Conservation (phyloP, 1,140 invertebrate genomes). For the Diachasma alloeum region DNA sequence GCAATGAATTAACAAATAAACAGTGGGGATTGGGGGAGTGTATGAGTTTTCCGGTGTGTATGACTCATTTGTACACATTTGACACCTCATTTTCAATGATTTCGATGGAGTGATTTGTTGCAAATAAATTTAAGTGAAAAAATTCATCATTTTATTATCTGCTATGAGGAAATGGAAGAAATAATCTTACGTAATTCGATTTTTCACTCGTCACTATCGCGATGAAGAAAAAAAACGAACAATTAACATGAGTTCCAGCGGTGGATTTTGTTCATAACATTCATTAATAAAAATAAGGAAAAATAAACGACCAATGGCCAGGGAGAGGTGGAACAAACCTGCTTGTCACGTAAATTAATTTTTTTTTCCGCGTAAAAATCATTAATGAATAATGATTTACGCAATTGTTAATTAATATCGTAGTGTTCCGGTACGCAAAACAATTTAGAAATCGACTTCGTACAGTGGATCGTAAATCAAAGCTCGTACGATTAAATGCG, state of each 20-base stretch:
- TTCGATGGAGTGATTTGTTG: background rate
- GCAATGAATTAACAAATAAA: slow-evolving; percentile 37
- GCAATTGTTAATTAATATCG: slow-evolving; percentile 29
- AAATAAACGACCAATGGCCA: background rate
- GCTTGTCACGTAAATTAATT: background rate
- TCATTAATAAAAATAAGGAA: background rate
- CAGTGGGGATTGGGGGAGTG: slow-evolving; percentile 10
- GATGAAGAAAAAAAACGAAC: too few relatives aligned
- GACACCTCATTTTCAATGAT: background rate
- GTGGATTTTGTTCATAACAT: background rate
- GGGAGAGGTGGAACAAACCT: background rate
- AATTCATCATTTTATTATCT: too few relatives aligned
- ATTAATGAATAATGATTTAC: slow-evolving; percentile 26
- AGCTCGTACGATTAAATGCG: slow-evolving; percentile 22
- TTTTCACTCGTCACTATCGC: too few relatives aligned
- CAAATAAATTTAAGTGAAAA: background rate
- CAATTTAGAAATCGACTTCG: slow-evolving; percentile 29
- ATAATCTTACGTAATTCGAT: too few relatives aligned
- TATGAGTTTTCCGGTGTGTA: background rate
- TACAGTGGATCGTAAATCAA: slow-evolving; percentile 21
- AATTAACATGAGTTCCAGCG: background rate
- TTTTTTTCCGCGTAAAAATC: background rate
- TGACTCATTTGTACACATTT: background rate
- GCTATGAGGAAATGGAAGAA: too few relatives aligned
- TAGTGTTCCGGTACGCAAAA: slow-evolving; percentile 19